Percentiles rank a stretch among this genome's conserved stretches.
phyloP scores from a whole-genome alignment of 2,797 vertebrate genomes.

The Pteronotus mesoamericanus region DNA sequence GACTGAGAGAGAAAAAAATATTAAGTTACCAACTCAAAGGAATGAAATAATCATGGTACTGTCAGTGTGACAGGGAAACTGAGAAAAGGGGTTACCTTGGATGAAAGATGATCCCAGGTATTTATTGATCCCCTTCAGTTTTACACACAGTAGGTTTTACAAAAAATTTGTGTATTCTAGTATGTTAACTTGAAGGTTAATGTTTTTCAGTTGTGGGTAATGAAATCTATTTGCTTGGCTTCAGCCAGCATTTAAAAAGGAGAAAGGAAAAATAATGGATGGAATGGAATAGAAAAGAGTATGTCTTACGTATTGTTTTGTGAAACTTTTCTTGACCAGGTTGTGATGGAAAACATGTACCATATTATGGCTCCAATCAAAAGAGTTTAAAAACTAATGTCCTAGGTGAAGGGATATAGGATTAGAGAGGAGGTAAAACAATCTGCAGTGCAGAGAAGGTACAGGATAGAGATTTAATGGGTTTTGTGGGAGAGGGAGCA shows the following conservation, averaged over 20 bases:
- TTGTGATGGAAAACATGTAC: neutral
- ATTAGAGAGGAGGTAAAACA: neutral
- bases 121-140: no score
- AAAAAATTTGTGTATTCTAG: neutral
- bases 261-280: neutral
- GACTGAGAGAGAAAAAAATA: neutral
- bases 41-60: neutral
- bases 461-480: neutral
- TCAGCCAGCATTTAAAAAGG: neutral
- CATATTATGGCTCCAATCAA: neutral
- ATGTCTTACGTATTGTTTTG: neutral
- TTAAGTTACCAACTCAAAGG: neutral
- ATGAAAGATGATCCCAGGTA: no score
- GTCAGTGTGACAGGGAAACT: neutral
- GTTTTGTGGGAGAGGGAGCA: neutral
- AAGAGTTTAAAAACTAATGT: neutral
- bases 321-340: neutral
- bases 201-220: neutral
- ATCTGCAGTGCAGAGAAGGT: neutral
- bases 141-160: neutral
- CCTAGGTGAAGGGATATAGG: neutral
- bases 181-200: neutral
- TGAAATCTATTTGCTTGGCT: neutral
- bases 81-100: neutral
- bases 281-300: neutral